phyloP scores from a whole-genome alignment of 2,888 invertebrate species.

The Lasiommata megera region DNA sequence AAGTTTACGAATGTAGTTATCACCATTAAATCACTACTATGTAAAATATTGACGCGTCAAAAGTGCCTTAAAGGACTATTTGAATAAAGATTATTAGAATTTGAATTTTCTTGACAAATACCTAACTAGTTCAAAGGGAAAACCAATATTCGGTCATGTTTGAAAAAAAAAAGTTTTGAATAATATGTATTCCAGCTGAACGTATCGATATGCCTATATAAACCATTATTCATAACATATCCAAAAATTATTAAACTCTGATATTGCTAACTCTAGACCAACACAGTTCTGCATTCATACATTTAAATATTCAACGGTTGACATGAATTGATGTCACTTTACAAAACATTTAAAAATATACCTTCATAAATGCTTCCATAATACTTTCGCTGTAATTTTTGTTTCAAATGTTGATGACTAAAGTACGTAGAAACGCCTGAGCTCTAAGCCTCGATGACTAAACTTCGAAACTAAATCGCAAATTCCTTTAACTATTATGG shows the following conservation, averaged over 20 bases:
- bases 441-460: neutral
- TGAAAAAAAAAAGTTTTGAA: no score
- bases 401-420: neutral
- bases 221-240: neutral
- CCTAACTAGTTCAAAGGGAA: no score
- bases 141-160: no score
- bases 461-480: neutral
- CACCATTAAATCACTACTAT: no score
- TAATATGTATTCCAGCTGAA: no score
- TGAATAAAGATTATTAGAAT: no score
- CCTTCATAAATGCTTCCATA: constrained; percentile 1
- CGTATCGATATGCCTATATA: no score
- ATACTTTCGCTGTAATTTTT: constrained; percentile 7
- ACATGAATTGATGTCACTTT: neutral
- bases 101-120: no score
- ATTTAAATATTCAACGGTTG: neutral
- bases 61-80: no score
- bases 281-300: neutral
- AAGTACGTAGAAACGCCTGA: neutral
- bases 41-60: no score
- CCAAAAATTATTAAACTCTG: neutral
- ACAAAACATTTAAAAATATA: constrained; percentile 2
- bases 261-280: neutral
- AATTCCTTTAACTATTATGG: no score
- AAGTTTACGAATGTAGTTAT: no score